phyloP scores from a whole-genome alignment of 2,888 invertebrate genomes.

The Orchesella flavescens region DNA sequence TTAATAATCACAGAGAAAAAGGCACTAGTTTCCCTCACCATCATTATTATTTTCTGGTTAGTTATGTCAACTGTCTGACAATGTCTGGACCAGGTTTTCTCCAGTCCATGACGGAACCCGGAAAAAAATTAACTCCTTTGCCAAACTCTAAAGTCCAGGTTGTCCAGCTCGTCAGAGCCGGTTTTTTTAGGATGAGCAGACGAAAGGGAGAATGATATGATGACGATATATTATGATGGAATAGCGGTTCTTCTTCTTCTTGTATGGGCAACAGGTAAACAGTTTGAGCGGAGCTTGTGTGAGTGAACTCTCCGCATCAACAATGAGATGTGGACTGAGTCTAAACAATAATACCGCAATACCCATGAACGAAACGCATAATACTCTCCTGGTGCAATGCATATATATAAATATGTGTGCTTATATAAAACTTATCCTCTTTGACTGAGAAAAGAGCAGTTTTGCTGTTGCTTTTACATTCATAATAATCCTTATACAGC shows the following conservation, averaged over 20 bases:
- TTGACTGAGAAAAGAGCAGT: background rate
- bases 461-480: too few relatives aligned
- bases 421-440: constrained; percentile 1
- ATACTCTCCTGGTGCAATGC: too few relatives aligned
- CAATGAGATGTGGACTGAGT: constrained; percentile 34
- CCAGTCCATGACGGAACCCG: too few relatives aligned
- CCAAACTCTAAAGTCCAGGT: background rate
- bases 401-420: too few relatives aligned
- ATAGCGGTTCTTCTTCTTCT: background rate
- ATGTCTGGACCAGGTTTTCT: too few relatives aligned
- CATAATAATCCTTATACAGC: too few relatives aligned
- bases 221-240: constrained; percentile 13
- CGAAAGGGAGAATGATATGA: constrained; percentile 5
- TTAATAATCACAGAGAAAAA: background rate
- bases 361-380: background rate
- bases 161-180: background rate
- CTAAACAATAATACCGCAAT: constrained; percentile 2
- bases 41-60: background rate
- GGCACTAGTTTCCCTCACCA: too few relatives aligned
- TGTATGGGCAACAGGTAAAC: background rate
- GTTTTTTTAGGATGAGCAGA: background rate
- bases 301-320: constrained; percentile 34
- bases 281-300: background rate
- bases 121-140: background rate
- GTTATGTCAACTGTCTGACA: background rate